Evolutionary conservation across 2,113 vertebrate genomes (phyloP), one percentile per base, ranked within the genome.

Genomic region (Epinephelus lanceolatus): DNA sequence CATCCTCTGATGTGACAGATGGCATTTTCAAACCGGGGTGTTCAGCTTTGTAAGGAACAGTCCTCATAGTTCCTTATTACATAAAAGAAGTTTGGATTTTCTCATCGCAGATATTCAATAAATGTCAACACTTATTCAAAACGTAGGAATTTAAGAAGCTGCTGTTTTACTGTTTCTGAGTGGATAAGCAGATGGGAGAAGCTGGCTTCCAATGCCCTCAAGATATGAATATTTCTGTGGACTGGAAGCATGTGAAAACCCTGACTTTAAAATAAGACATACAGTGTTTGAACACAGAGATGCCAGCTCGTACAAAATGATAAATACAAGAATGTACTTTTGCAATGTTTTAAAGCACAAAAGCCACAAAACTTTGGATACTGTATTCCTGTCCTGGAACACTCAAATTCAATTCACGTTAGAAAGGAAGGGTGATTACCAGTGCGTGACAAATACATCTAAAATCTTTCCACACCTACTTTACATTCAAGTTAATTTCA

Each of bases 161-260:
- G 18, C 74, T 62, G 70, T 61, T 70, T 42, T 21, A 42, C 17
- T 25, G n/a, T 53, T 25, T 61, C 57, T 75, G 84, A 89, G 80
- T 74, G 79, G 83, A 73, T 85, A 57, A 80, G 42, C 85, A 88
- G 85, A 90, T 84, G 78, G 61, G 77, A 66, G 56, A 57, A n/a
- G 47, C 70, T 79, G 77, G 72, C 68, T 82, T 40, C 19, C 40
- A 72, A 1, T 65, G 57, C 72, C 76, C 66, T 53, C 25, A 61
- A 83, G 59, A 77, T 87, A 67, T 76, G 7, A 75, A 56, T 62
- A 45, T 61, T 71, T 84, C 66, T 68, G 47, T 5, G 4, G 45
- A 14, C 51, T 11, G 53, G 23, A 45, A 80, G 49, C 40, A 12
- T 75, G 45, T 63, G 59, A 69, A 68, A 53, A 33, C 14, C 61